Percentiles rank a stretch among this genome's conserved stretches.
phyloP scores from a whole-genome alignment of 2,888 invertebrate species.

The Chironomus riparius region DNA sequence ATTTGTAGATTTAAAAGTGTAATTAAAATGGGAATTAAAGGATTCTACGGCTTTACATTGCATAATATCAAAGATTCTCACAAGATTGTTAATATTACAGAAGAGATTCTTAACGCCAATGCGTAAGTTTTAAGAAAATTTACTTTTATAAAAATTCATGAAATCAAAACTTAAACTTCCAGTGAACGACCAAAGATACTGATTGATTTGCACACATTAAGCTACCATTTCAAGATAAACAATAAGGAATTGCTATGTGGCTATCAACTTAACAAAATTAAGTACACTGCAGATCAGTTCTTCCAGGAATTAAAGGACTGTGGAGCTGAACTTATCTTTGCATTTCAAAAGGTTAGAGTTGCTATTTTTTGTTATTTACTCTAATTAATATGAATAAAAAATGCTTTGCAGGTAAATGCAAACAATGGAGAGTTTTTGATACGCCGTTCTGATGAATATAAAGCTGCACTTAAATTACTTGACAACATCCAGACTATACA shows the following conservation, averaged over 20 bases:
- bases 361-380: too few relatives aligned
- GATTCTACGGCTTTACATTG: background rate
- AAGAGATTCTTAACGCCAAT: background rate
- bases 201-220: slow-evolving; percentile 2
- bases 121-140: background rate
- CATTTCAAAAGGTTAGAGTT: background rate
- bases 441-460: background rate
- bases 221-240: background rate
- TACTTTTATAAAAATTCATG: background rate
- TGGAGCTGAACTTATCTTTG: background rate
- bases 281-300: background rate
- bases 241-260: background rate
- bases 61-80: background rate
- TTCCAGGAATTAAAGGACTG: background rate
- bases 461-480: background rate
- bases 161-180: background rate
- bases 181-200: background rate
- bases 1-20: too few relatives aligned
- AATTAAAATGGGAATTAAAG: slow-evolving; percentile 7
- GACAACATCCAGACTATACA: background rate
- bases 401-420: too few relatives aligned
- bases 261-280: slow-evolving; percentile 10
- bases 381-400: too few relatives aligned
- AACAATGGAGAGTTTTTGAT: background rate
- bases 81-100: background rate